A percentile compares a stretch with the other conserved stretches of the same genome.
These are phyloP conservation scores for Aleiodes sp. DNA, from an alignment of 1,140 invertebrate species.

Conservation along the genomic window DNA sequence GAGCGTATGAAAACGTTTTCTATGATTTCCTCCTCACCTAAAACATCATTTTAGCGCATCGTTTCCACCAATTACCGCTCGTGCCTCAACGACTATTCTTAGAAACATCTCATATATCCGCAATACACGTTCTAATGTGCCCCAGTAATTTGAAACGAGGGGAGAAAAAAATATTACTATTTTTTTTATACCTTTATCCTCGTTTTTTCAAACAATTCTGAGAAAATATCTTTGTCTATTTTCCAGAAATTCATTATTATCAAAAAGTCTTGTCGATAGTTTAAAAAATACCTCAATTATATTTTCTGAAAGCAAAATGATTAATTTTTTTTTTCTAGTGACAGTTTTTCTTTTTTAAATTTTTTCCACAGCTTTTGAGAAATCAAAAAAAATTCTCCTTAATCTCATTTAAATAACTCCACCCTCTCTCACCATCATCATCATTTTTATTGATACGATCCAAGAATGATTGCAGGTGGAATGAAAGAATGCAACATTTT, in stretches of 20 bases:
- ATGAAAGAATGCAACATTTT: not conserved
- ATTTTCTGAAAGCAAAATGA: too few species aligned
- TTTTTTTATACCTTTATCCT: too few species aligned
- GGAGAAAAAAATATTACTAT: too few species aligned
- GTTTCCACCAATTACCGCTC: slow-evolving; percentile 17
- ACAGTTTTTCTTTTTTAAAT: too few species aligned
- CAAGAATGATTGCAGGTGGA: slow-evolving; percentile 15
- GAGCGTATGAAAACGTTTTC: slow-evolving; percentile 11
- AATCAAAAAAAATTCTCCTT: not conserved
- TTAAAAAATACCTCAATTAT: too few species aligned
- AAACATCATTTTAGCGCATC: slow-evolving; percentile 6
- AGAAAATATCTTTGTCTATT: too few species aligned
- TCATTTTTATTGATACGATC: slow-evolving; percentile 7
- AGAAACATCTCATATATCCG: slow-evolving; percentile 8
- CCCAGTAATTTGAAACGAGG: too few species aligned
- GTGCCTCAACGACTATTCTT: slow-evolving; percentile 6
- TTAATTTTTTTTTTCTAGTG: too few species aligned
- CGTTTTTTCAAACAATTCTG: too few species aligned
- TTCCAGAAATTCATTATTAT: too few species aligned
- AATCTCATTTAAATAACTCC: slow-evolving; percentile 1
- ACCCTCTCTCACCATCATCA: not conserved
- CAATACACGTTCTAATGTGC: slow-evolving; percentile 6
- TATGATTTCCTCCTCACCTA: slow-evolving; percentile 13
- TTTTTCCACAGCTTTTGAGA: not conserved
- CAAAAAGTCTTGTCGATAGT: too few species aligned